Base-by-base conservation (phyloP, 1,140 invertebrate species). In the Drosophila asahinai region DNA sequence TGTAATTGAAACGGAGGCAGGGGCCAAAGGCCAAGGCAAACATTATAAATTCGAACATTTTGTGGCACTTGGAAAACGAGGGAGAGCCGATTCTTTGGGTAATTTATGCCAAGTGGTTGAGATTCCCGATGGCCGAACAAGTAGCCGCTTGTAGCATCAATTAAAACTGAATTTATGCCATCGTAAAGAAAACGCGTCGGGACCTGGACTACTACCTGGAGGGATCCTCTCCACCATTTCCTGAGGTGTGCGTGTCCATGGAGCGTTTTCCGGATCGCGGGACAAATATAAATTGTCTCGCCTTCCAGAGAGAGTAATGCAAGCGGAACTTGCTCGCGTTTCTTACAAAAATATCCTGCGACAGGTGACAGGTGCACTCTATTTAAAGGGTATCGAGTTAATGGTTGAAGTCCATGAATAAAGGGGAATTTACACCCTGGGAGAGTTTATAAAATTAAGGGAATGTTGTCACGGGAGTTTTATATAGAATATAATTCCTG, bases 91-190 rank as follows among this genome's bases (percentile, higher is more conserved):
- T 59, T 19, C 57, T 38, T n/a, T 2, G 27, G 54, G 54, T 77
- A 80, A 86, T 86, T 86, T 86, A 86, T 86, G 70, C 63, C 66
- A 78, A 78, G 75, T 70, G 64, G 64, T 51, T 68, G 75, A 68
- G 76, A 70, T 77, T 68, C 45, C 43, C 64, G 36, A 77, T 68
- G 55, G 48, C 47, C 51, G 40, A 77, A 77, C 70, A 74, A 78
- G 75, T 78, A 78, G 75, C 74, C 74, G 58, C 40, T 68, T 67
- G 74, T 54, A 51, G 55, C 75, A 57, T 78, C 75, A 78, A 78
- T 78, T 77, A 78, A 77, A 78, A 66, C 47, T 52, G 51, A 77
- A 78, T 78, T 78, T 78, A 78, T 78, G 74, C 75, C 63, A 55
- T 49, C 74, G 62, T 61, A 78, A 62, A 78, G 59, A 75, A 77